Percentiles rank a stretch among this genome's conserved stretches.
Evolutionary conservation across 2,888 invertebrate species (phyloP).

Genomic region (Drosophila merina): DNA sequence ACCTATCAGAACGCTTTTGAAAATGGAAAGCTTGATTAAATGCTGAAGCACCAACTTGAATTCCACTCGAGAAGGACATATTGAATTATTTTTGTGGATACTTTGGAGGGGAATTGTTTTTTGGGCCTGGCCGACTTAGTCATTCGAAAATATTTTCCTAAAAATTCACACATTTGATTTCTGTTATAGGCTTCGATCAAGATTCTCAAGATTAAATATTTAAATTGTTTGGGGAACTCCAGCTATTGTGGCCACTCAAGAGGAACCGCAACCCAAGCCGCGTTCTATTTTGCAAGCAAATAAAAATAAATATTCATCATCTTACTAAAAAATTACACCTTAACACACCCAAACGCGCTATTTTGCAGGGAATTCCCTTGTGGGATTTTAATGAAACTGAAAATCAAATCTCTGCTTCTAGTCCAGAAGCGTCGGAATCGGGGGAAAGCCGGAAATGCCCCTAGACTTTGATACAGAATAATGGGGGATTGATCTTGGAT

Average conservation of each 20-base stretch:
- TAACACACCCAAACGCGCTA: conserved; percentile 2
- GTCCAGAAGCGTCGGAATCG: too few relatives aligned
- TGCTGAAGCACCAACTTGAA: background rate
- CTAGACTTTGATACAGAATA: too few relatives aligned
- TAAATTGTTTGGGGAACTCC: conserved; percentile 18
- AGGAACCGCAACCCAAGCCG: conserved; percentile 9
- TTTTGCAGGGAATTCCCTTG: conserved; percentile 34
- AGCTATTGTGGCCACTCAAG: conserved; percentile 16
- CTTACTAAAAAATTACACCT: conserved; percentile 7
- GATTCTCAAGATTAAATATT: conserved; percentile 27
- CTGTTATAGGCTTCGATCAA: background rate
- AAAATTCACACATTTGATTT: background rate
- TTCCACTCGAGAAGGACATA: background rate
- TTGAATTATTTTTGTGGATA: background rate
- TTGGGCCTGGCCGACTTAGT: background rate
- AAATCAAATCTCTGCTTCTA: conserved; percentile 1
- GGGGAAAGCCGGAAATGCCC: too few relatives aligned
- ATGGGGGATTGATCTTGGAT: too few relatives aligned
- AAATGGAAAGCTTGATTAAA: background rate
- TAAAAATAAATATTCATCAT: conserved; percentile 30
- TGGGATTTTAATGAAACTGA: conserved; percentile 30
- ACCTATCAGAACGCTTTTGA: conserved; percentile 8
- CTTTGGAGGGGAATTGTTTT: background rate
- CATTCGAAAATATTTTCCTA: background rate
- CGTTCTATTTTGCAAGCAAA: conserved; percentile 2